These are phyloP conservation scores for Orthonychiurus folsomi DNA, from an alignment of 2,888 invertebrate genomes.

Conservation along the genomic window DNA sequence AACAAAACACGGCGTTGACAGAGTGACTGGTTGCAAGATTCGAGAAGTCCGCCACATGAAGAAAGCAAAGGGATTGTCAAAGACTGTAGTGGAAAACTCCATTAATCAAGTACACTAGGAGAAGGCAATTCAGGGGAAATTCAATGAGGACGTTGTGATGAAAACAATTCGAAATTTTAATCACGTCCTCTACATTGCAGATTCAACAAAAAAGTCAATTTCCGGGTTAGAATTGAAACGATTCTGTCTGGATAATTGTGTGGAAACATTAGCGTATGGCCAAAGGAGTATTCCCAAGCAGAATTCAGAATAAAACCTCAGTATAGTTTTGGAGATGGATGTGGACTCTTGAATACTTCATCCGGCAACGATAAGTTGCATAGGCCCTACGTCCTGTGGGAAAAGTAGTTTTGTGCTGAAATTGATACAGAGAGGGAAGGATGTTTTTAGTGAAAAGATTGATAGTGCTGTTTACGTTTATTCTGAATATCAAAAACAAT, in stretches of 20 bases:
- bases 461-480: no score
- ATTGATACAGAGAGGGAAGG: no score
- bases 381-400: no score
- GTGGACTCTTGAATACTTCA: no score
- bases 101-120: neutral
- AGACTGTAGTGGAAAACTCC: neutral
- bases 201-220: neutral
- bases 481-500: no score
- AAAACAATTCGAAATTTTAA: neutral
- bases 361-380: no score
- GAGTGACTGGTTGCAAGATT: neutral
- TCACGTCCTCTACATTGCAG: neutral
- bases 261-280: neutral
- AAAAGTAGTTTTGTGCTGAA: no score
- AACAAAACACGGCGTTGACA: neutral
- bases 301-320: neutral
- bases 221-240: neutral
- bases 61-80: neutral
- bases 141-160: neutral
- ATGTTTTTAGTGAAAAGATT: no score
- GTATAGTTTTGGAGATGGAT: no score
- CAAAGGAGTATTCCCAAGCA: conserved; percentile 3
- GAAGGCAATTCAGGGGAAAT: neutral
- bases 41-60: neutral
- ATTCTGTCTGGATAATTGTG: neutral